Percentiles rank a stretch among this genome's conserved stretches.
Conservation (phyloP, 2,888 invertebrate species). For the Hemicrepidius hirtus region DNA sequence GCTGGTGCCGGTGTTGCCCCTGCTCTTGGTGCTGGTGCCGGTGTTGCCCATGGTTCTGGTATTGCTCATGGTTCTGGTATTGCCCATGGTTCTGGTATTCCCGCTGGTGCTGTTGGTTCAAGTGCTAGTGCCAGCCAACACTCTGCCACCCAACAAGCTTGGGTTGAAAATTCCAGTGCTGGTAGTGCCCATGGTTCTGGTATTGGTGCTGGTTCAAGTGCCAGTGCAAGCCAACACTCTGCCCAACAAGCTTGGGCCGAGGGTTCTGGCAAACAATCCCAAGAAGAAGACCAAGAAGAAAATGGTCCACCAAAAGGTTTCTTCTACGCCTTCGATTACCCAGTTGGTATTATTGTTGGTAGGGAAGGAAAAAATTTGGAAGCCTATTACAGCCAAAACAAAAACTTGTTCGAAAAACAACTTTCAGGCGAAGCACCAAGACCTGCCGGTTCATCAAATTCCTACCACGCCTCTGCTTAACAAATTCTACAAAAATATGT, state of each 20-base stretch:
- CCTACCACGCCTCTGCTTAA: conserved; percentile 38
- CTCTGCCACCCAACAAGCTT: conserved; percentile 32
- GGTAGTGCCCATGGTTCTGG: background rate
- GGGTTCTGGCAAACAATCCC: conserved; percentile 30
- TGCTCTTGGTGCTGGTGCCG: background rate
- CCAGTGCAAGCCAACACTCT: conserved; percentile 12
- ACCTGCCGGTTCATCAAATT: conserved; percentile 48
- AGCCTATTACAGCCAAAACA: conserved; percentile 64
- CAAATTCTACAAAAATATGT: conserved; percentile 4
- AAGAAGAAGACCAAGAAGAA: conserved; percentile 68
- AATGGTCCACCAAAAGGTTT: conserved; percentile 79
- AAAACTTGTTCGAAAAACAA: conserved; percentile 65
- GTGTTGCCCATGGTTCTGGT: background rate
- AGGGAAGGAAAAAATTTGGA: conserved; percentile 61
- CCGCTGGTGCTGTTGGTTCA: background rate
- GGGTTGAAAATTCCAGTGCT: conserved; percentile 28
- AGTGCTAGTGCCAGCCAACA: conserved; percentile 13
- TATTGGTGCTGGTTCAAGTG: background rate
- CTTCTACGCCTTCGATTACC: conserved; percentile 83
- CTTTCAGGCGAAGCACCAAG: conserved; percentile 58
- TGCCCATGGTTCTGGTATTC: background rate
- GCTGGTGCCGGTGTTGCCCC: background rate
- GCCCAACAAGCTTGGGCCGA: conserved; percentile 41
- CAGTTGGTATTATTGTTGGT: conserved; percentile 74
- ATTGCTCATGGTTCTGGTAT: background rate